phyloP scores from a whole-genome alignment of 2,797 vertebrate species.

The Smutsia temminckii region DNA sequence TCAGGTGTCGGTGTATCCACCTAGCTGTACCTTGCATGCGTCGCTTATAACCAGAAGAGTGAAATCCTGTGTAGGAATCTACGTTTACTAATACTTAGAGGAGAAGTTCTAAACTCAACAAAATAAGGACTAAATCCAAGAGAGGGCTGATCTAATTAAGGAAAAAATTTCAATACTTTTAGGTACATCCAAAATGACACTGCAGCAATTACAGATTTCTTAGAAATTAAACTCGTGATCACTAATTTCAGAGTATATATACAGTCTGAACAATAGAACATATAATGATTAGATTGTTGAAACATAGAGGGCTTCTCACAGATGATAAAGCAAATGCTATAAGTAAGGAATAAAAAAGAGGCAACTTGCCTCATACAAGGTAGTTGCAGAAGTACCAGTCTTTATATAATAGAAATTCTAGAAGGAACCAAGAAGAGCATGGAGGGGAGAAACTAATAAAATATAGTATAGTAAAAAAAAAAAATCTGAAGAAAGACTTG shows the following conservation, averaged over 20 bases:
- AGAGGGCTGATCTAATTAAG: neutral
- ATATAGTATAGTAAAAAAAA: neutral
- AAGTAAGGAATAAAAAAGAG: neutral
- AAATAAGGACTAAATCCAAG: neutral
- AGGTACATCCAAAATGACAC: neutral
- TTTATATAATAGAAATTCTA: neutral
- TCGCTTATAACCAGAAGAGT: neutral
- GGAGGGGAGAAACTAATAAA: neutral
- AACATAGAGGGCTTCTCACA: neutral
- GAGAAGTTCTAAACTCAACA: neutral
- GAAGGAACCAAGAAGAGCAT: neutral
- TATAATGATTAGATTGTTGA: neutral
- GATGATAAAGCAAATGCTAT: neutral
- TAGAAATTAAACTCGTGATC: neutral
- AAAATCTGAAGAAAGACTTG: neutral
- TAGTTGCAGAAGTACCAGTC: neutral
- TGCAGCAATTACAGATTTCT: neutral
- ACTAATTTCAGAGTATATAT: too few species aligned
- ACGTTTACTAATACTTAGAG: neutral
- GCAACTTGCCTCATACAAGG: neutral
- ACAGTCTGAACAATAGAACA: neutral
- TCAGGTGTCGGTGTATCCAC: neutral
- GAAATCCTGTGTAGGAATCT: neutral
- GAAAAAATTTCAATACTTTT: neutral
- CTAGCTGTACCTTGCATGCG: fast-evolving